These are phyloP conservation scores for Pseudobourletiella spinata DNA, from an alignment of 1,140 invertebrate species.

Conservation along the genomic window DNA sequence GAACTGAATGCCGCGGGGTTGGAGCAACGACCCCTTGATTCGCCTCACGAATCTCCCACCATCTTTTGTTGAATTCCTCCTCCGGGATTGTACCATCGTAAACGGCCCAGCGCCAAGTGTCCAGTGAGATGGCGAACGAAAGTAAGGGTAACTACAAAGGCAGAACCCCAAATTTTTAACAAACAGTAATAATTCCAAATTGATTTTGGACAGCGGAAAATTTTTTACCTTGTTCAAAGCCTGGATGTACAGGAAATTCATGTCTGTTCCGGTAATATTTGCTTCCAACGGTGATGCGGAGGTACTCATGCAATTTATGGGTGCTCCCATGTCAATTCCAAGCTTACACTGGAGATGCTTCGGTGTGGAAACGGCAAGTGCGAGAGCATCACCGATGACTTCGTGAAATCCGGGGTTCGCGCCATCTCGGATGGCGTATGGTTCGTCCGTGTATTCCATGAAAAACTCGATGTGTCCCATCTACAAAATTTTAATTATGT, in stretches of 20 bases:
- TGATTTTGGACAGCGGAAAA: no score
- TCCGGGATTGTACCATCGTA: constrained; percentile 40
- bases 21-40: constrained; percentile 76
- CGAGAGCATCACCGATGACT: constrained; percentile 50
- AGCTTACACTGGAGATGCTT: constrained; percentile 60
- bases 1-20: constrained; percentile 63
- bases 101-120: constrained; percentile 45
- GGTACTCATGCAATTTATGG: neutral
- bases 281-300: neutral
- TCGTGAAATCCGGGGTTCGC: no score
- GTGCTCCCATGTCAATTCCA: constrained; percentile 37
- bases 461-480: constrained; percentile 47
- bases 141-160: constrained; percentile 43
- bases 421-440: constrained; percentile 40
- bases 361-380: constrained; percentile 70
- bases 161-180: no score
- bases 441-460: constrained; percentile 43
- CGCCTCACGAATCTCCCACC: constrained; percentile 46
- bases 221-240: constrained; percentile 45
- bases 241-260: constrained; percentile 46
- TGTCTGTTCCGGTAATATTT: constrained; percentile 38
- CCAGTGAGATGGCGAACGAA: constrained; percentile 44
- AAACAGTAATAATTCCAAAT: no score
- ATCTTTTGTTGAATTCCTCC: constrained; percentile 43
- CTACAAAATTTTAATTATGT: no score